A percentile compares a stretch with the other conserved stretches of the same genome.
These are phyloP conservation scores for Flabesymbios commensalis DNA, from an alignment of 2,888 invertebrate genomes.

Conservation along the genomic window DNA sequence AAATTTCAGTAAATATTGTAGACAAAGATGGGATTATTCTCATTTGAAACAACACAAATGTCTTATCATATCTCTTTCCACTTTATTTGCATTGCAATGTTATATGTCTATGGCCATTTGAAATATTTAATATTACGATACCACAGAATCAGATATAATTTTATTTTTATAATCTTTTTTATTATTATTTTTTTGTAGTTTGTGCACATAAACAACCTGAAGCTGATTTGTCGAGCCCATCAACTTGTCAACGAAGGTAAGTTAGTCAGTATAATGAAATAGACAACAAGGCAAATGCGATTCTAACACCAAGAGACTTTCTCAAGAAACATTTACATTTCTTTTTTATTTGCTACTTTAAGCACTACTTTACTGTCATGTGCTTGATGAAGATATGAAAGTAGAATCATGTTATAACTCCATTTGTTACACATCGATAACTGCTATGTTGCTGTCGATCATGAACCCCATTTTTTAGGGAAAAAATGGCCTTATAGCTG, in stretches of 20 bases:
- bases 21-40: neutral
- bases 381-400: neutral
- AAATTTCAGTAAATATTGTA: too few relatives aligned
- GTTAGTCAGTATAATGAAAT: too few relatives aligned
- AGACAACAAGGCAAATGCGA: too few relatives aligned
- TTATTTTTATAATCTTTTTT: neutral
- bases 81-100: neutral
- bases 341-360: neutral
- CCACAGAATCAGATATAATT: too few relatives aligned
- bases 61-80: neutral
- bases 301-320: too few relatives aligned
- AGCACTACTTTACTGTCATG: neutral
- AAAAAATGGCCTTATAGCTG: too few relatives aligned
- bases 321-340: neutral
- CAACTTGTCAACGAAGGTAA: conserved; percentile 97
- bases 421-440: too few relatives aligned
- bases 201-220: conserved; percentile 88
- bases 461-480: too few relatives aligned
- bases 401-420: neutral
- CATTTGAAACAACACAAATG: too few relatives aligned
- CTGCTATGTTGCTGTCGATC: too few relatives aligned
- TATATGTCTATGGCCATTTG: neutral
- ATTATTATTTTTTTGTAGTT: conserved; percentile 66
- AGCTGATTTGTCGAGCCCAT: conserved; percentile 96
- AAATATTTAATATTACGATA: too few relatives aligned